Evolutionary conservation across 2,888 invertebrate genomes (phyloP), one percentile per base, ranked within the genome.

Genomic region (Salpingus planirostris): DNA sequence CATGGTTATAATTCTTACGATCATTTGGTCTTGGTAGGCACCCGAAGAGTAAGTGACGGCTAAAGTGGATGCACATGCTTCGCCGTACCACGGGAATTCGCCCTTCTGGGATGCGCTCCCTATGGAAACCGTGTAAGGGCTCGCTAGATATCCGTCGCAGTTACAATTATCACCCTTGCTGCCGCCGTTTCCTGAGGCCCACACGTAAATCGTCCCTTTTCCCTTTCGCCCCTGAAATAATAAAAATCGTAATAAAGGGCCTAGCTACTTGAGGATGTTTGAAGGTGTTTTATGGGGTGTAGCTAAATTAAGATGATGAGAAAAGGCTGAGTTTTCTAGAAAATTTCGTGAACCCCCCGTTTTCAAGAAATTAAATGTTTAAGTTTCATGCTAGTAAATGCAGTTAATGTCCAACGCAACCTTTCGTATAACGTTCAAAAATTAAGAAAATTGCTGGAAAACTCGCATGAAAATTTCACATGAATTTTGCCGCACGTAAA

Each of bases 101-200:
- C 85, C 84, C 26, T 76, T 74, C 61, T 89, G 83, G 2, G 88
- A 85, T 3, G 86, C 88, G 54, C 88, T 88, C 29, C 87, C 87
- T 27, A 95, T 80, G 1, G 88, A 82, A 42, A 95, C 73, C 0
- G 93, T 92, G 64, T 84, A 89, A 41, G 89, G 80, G 57, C 82
- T 87, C 13, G 83, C 74, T 2, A 78, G 74, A 64, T 85, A 93
- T 50, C 95, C 95, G 60, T 95, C 95, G 59, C 89, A 89, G 53
- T 88, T 87, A 58, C 95, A 93, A 61, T 90, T 86, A 62, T 93
- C 93, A 4, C 72, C 71, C 38, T 76, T 71, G 6, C 74, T 73
- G 3, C 92, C 91, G 0, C 93, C 93, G 55, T 93, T 93, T 2
- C 92, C 92, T 14, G 87, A 84, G 0, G 93, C 93, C 89, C 92